Conservation (phyloP, 2,888 invertebrate species). For the Heliconius aoede region DNA sequence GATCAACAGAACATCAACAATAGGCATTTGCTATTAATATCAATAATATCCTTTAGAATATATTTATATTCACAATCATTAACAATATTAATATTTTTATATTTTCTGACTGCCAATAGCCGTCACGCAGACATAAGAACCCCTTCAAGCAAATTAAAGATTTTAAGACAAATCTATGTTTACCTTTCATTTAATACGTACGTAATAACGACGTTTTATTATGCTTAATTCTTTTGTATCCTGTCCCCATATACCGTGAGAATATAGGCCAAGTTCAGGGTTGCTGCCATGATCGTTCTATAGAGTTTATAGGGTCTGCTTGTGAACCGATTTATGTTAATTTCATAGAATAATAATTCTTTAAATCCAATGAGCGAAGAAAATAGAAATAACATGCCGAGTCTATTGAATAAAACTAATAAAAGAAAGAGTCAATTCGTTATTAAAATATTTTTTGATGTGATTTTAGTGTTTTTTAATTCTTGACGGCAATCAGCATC, state of each 20-base stretch:
- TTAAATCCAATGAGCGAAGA: neutral
- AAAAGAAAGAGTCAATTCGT: neutral
- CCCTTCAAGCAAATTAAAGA: constrained; percentile 33
- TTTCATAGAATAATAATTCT: constrained; percentile 16
- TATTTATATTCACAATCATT: neutral
- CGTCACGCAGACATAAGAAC: no score
- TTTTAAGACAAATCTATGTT: constrained; percentile 48
- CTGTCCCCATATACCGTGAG: constrained; percentile 69
- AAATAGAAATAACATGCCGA: neutral
- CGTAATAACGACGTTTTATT: constrained; percentile 61
- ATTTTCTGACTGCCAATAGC: neutral
- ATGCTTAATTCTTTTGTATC: constrained; percentile 60
- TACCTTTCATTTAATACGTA: constrained; percentile 56
- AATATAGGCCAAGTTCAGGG: constrained; percentile 80
- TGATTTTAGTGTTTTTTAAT: neutral
- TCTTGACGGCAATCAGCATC: neutral
- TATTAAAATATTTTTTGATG: neutral
- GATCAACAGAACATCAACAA: no score
- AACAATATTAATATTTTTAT: neutral
- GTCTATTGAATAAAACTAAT: neutral
- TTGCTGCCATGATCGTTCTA: constrained; percentile 54
- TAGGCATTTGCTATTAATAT: no score
- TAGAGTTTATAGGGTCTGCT: constrained; percentile 40
- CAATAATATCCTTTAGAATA: no score
- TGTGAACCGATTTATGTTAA: constrained; percentile 58